Percentiles rank a stretch among this genome's conserved stretches.
phyloP scores from a whole-genome alignment of 37 sponge, comb jelly and placozoan genomes.

The Geodia barretti region DNA sequence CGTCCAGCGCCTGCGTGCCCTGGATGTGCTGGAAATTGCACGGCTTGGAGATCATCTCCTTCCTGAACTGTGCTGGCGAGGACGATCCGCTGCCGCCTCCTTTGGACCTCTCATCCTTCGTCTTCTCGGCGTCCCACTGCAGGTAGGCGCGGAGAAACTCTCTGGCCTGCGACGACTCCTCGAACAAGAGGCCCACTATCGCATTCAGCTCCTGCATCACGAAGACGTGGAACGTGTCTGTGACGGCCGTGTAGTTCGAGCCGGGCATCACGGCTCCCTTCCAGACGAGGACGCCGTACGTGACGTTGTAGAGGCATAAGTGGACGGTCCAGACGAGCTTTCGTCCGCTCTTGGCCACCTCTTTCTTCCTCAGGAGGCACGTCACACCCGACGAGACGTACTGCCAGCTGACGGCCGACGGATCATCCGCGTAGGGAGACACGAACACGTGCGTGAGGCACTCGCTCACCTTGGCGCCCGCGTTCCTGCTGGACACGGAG shows the following conservation, averaged over 20 bases:
- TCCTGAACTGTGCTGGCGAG: conserved; percentile 21
- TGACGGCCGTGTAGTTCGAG: conserved; percentile 66
- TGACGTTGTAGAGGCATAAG: conserved; percentile 57
- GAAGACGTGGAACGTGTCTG: conserved; percentile 77
- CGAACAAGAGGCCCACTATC: conserved; percentile 64
- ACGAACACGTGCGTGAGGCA: conserved; percentile 72
- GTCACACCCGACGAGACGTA: conserved; percentile 67
- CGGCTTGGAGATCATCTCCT: conserved; percentile 78
- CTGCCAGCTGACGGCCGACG: conserved; percentile 59
- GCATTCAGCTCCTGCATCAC: conserved; percentile 49
- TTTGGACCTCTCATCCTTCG: conserved; percentile 43
- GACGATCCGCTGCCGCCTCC: not conserved
- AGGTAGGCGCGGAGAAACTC: conserved; percentile 43
- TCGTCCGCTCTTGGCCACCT: conserved; percentile 32
- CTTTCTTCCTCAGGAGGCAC: conserved; percentile 68
- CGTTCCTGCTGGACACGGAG: conserved; percentile 75
- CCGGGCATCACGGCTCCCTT: conserved; percentile 38
- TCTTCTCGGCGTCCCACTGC: conserved; percentile 63
- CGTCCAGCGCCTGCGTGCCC: conserved; percentile 75
- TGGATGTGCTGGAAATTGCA: conserved; percentile 86
- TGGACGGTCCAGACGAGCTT: conserved; percentile 59
- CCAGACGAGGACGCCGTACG: conserved; percentile 76
- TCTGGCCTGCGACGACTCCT: conserved; percentile 17
- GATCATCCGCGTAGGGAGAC: conserved; percentile 29
- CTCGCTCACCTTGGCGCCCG: conserved; percentile 56